phyloP scores from a whole-genome alignment of 1,140 invertebrate genomes.

The Centruroides sculpturatus region DNA sequence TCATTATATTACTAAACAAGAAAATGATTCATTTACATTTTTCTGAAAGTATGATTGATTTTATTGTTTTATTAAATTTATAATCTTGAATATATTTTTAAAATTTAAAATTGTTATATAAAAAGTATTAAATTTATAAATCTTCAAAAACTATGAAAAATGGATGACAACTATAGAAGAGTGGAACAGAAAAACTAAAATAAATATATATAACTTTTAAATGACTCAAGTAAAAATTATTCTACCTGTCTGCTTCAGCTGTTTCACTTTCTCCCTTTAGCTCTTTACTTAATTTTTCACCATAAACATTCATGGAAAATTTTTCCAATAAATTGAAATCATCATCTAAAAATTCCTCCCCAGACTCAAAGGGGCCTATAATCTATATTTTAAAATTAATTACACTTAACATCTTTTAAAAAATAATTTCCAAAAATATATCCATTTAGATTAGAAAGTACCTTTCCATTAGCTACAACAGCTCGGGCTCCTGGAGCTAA shows the following conservation, averaged over 20 bases:
- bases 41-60: too few species aligned
- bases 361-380: slow-evolving; percentile 58
- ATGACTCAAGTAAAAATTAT: too few species aligned
- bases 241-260: slow-evolving; percentile 10
- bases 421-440: not conserved
- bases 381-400: slow-evolving; percentile 21
- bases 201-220: too few species aligned
- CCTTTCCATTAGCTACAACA: slow-evolving; percentile 75
- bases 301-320: slow-evolving; percentile 53
- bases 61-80: too few species aligned
- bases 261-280: slow-evolving; percentile 34
- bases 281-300: slow-evolving; percentile 56
- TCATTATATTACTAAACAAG: slow-evolving; percentile 32
- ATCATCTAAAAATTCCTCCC: slow-evolving; percentile 70
- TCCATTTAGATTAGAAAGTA: slow-evolving; percentile 25
- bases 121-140: too few species aligned
- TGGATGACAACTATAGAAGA: too few species aligned
- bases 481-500: slow-evolving; percentile 40
- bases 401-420: not conserved
- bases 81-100: too few species aligned
- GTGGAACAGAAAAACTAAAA: too few species aligned
- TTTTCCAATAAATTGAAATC: slow-evolving; percentile 84
- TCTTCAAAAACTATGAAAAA: too few species aligned
- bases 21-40: too few species aligned
- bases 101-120: too few species aligned